Evolutionary conservation across 2,888 invertebrate species (phyloP).

Genomic region (Sinopyrophorus schimmeli): DNA sequence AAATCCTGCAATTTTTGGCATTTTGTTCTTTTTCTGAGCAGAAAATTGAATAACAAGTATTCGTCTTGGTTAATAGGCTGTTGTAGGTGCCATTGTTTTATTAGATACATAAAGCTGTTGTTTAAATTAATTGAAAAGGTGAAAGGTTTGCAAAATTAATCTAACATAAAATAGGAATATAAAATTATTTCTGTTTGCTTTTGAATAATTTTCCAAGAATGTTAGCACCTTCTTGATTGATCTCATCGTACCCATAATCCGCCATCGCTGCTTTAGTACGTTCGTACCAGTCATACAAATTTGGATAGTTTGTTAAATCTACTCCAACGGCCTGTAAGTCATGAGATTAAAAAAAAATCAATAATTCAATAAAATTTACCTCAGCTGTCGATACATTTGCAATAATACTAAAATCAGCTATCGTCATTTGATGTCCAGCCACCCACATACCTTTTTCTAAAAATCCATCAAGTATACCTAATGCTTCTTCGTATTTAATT

Average conservation of each 20-base stretch:
- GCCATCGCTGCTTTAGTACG: slow-evolving; percentile 66
- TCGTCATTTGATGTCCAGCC: slow-evolving; percentile 69
- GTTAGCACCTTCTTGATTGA: slow-evolving; percentile 64
- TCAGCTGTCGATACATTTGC: slow-evolving; percentile 65
- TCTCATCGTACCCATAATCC: slow-evolving; percentile 70
- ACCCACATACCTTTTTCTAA: slow-evolving; percentile 65
- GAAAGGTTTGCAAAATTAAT: no score
- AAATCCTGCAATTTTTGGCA: no score
- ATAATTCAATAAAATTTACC: slow-evolving; percentile 47
- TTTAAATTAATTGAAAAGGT: no score
- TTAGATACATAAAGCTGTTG: no score
- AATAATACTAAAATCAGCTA: slow-evolving; percentile 70
- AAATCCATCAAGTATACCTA: slow-evolving; percentile 62
- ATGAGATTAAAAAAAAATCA: slow-evolving; percentile 33
- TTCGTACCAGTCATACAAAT: slow-evolving; percentile 67
- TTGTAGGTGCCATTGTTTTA: no score
- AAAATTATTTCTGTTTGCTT: slow-evolving; percentile 1
- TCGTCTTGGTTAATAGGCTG: no score
- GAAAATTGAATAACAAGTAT: no score
- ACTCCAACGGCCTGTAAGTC: slow-evolving; percentile 59
- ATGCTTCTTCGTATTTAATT: slow-evolving; percentile 62
- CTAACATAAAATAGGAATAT: no score
- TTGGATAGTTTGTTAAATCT: slow-evolving; percentile 61
- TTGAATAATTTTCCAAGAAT: slow-evolving; percentile 61
- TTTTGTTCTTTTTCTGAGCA: no score